Conservation (phyloP, 2,888 invertebrate genomes). For the Napeogenes inachia region DNA sequence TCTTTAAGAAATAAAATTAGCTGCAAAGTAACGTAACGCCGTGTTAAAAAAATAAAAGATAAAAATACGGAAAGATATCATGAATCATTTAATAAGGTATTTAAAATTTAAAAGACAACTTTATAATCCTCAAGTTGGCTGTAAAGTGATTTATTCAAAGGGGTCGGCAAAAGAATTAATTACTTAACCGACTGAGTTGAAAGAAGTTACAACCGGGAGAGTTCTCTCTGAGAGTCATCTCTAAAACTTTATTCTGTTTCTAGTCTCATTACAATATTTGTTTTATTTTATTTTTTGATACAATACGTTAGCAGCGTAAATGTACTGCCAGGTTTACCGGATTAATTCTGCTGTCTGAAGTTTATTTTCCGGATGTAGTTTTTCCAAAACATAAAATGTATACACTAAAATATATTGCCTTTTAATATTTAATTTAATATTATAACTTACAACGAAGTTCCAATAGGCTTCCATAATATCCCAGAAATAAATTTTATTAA, state of each 20-base stretch:
- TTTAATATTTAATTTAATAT: no score
- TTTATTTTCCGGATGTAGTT: no score
- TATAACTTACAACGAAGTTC: no score
- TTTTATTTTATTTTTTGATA: constrained; percentile 6
- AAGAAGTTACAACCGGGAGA: constrained; percentile 40
- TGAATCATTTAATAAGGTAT: constrained; percentile 31
- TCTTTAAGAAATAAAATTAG: no score
- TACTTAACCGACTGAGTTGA: constrained; percentile 49
- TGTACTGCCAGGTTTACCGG: background rate
- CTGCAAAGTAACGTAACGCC: background rate
- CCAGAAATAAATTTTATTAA: no score
- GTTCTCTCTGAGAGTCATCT: constrained; percentile 33
- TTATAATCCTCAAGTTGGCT: constrained; percentile 41
- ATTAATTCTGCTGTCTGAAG: no score
- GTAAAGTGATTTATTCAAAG: constrained; percentile 55
- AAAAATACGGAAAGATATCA: constrained; percentile 22
- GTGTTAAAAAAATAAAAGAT: constrained; percentile 13
- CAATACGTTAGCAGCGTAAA: constrained; percentile 3
- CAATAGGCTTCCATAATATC: no score
- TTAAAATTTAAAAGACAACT: constrained; percentile 38
- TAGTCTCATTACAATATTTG: constrained; percentile 12
- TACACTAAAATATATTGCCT: no score
- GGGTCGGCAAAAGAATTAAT: constrained; percentile 59
- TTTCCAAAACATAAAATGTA: no score
- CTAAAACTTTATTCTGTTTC: constrained; percentile 17